Evolutionary conservation across 2,888 invertebrate species (phyloP).

Genomic region (Mythimna pallens): DNA sequence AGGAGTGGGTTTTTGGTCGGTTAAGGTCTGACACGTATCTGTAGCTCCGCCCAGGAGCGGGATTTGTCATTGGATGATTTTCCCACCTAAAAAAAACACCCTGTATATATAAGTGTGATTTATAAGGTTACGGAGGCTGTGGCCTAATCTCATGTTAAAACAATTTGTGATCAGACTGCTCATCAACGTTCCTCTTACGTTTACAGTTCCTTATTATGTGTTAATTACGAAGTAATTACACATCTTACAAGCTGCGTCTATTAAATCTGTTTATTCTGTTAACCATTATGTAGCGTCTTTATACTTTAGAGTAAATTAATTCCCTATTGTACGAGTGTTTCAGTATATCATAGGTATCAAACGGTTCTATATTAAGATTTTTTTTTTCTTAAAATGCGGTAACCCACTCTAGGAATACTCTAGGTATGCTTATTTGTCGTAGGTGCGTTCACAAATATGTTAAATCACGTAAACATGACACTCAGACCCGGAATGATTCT

Average conservation of each 20-base stretch:
- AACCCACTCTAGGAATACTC: too few species aligned
- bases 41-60: too few species aligned
- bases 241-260: slow-evolving; percentile 41
- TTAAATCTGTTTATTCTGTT: slow-evolving; percentile 49
- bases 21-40: too few species aligned
- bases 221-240: slow-evolving; percentile 62
- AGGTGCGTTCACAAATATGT: too few species aligned
- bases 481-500: too few species aligned
- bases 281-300: slow-evolving; percentile 15
- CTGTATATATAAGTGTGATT: too few species aligned
- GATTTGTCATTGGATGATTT: too few species aligned
- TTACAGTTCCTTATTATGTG: slow-evolving; percentile 57
- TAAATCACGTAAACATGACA: too few species aligned
- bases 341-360: neutral
- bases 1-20: too few species aligned
- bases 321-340: neutral
- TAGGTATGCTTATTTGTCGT: too few species aligned
- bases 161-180: slow-evolving; percentile 58
- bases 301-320: slow-evolving; percentile 31
- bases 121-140: neutral
- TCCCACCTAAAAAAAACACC: too few species aligned
- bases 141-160: slow-evolving; percentile 42
- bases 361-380: neutral
- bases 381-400: too few species aligned
- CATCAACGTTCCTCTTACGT: slow-evolving; percentile 44